phyloP scores from a whole-genome alignment of 2,888 invertebrate species.

The Gandaritis pyraliata region DNA sequence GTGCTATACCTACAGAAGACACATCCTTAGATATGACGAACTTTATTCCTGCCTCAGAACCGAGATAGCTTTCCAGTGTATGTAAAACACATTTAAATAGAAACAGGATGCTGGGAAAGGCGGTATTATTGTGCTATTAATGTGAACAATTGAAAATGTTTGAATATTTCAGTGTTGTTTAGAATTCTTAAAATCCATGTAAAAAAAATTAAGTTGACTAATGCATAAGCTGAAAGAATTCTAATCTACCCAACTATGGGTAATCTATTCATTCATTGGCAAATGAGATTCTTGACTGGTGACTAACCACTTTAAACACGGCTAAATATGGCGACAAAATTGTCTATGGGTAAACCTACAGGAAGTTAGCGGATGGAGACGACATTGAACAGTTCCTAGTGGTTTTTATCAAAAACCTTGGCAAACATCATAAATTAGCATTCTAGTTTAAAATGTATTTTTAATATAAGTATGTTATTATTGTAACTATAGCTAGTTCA shows the following conservation, averaged over 20 bases:
- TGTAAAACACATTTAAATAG: slow-evolving; percentile 73
- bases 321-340: neutral
- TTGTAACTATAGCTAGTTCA: too few species aligned
- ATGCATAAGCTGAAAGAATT: neutral
- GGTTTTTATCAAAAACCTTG: neutral
- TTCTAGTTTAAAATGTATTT: neutral
- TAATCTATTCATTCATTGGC: neutral
- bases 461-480: neutral
- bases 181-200: neutral
- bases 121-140: slow-evolving; percentile 22
- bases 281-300: neutral
- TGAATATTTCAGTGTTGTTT: slow-evolving; percentile 2
- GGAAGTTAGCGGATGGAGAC: neutral
- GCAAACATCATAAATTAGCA: neutral
- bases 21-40: slow-evolving; percentile 49
- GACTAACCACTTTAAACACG: neutral
- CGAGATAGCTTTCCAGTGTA: slow-evolving; percentile 59
- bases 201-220: neutral
- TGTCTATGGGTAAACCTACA: neutral
- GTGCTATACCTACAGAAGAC: slow-evolving; percentile 46
- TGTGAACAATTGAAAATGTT: slow-evolving; percentile 12
- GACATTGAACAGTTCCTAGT: neutral
- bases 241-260: too few species aligned
- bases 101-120: slow-evolving; percentile 49
- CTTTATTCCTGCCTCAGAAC: slow-evolving; percentile 60